These are phyloP conservation scores for Channa striata DNA, from an alignment of 2,797 vertebrate genomes.

Conservation along the genomic window DNA sequence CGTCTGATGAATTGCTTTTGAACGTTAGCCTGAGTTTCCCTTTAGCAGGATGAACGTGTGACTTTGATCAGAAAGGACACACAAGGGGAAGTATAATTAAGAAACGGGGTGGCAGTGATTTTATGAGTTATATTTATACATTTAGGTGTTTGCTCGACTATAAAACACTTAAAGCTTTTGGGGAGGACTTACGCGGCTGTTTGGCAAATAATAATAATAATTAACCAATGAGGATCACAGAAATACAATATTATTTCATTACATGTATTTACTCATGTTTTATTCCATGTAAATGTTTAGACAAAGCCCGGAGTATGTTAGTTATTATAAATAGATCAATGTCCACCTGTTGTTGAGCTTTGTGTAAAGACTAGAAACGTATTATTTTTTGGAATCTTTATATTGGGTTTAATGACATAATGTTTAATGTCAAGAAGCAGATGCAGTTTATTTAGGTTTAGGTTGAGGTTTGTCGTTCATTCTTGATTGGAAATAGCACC, in stretches of 20 bases:
- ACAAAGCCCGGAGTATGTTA: too few species aligned
- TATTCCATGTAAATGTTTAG: too few species aligned
- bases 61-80: constrained; percentile 60
- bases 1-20: constrained; percentile 31
- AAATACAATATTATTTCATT: background rate
- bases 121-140: constrained; percentile 18
- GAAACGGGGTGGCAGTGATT: background rate
- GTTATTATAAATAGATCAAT: too few species aligned
- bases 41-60: constrained; percentile 56
- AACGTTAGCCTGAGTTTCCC: constrained; percentile 45
- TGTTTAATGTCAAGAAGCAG: too few species aligned
- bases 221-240: background rate
- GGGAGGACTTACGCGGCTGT: background rate
- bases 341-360: too few species aligned
- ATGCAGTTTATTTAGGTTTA: too few species aligned
- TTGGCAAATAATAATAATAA: background rate
- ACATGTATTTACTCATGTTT: too few species aligned
- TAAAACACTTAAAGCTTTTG: constrained; percentile 1
- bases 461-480: too few species aligned
- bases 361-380: too few species aligned
- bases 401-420: too few species aligned
- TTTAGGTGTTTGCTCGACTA: background rate
- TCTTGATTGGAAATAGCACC: too few species aligned
- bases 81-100: constrained; percentile 52
- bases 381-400: too few species aligned